Evolutionary conservation across 1,140 invertebrate genomes (phyloP).

Genomic region (Musca vetustissima): DNA sequence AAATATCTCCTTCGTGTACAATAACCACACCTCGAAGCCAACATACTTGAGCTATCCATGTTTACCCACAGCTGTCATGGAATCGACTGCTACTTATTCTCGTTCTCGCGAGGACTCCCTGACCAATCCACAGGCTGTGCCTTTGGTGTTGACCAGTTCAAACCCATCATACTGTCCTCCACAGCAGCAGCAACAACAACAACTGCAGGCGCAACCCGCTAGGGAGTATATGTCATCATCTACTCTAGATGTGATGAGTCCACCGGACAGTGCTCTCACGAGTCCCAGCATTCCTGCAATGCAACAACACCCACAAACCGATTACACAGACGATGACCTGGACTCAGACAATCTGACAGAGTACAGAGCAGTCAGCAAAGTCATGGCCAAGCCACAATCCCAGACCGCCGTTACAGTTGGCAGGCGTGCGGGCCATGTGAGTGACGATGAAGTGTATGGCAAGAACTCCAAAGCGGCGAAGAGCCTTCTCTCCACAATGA

Average conservation of each 20-base stretch:
- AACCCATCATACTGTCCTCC: slow-evolving; percentile 41
- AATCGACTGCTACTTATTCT: slow-evolving; percentile 26
- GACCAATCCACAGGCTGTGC: slow-evolving; percentile 46
- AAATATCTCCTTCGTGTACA: slow-evolving; percentile 49
- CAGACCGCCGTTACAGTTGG: slow-evolving; percentile 60
- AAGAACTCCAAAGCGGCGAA: slow-evolving; percentile 48
- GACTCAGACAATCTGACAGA: slow-evolving; percentile 55
- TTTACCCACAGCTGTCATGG: slow-evolving; percentile 38
- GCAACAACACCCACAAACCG: slow-evolving; percentile 37
- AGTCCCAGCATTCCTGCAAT: slow-evolving; percentile 40
- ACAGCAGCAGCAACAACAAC: background rate
- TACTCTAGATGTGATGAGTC: slow-evolving; percentile 37
- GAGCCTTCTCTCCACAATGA: slow-evolving; percentile 46
- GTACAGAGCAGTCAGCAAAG: slow-evolving; percentile 63
- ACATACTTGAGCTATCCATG: slow-evolving; percentile 50
- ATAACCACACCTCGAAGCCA: slow-evolving; percentile 31
- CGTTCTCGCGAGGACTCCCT: slow-evolving; percentile 33
- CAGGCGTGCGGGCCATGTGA: slow-evolving; percentile 39
- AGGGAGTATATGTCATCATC: background rate
- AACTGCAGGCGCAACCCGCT: no score
- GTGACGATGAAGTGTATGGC: slow-evolving; percentile 50
- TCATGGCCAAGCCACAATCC: slow-evolving; percentile 66
- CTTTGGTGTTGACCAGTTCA: slow-evolving; percentile 43
- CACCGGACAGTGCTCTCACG: slow-evolving; percentile 36
- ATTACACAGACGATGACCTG: slow-evolving; percentile 49